Conservation (phyloP, 2,888 invertebrate species). For the Andrena bicolor region DNA sequence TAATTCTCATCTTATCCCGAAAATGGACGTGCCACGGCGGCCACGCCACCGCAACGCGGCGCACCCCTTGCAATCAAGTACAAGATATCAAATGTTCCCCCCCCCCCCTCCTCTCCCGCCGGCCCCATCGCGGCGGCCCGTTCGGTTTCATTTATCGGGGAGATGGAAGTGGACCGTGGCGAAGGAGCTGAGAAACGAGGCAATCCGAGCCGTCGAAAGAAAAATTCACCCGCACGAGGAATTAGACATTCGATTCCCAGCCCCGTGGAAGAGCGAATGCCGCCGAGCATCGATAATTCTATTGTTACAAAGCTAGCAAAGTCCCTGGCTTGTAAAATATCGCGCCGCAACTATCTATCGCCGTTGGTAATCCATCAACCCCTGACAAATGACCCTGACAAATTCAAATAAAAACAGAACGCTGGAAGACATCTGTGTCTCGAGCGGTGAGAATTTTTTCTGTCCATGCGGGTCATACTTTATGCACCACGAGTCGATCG, state of each 20-base stretch:
- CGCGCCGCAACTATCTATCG: background rate
- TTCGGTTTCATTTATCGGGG: constrained; percentile 68
- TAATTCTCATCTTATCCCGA: constrained; percentile 80
- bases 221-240: constrained; percentile 17
- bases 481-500: constrained; percentile 54
- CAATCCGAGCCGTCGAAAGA: constrained; percentile 35
- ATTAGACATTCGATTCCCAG: constrained; percentile 38
- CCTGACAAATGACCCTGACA: background rate
- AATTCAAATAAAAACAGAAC: constrained; percentile 4
- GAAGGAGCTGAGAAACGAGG: constrained; percentile 55
- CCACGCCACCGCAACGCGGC: constrained; percentile 64
- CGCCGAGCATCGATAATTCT: background rate
- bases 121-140: constrained; percentile 21
- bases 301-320: background rate
- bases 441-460: constrained; percentile 25
- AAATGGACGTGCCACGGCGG: constrained; percentile 73
- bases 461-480: constrained; percentile 65
- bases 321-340: background rate
- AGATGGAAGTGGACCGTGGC: constrained; percentile 67
- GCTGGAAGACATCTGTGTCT: constrained; percentile 42
- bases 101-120: constrained; percentile 54
- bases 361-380: constrained; percentile 12
- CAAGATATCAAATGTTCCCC: constrained; percentile 75
- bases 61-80: constrained; percentile 76
- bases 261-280: background rate